Evolutionary conservation across 2,113 vertebrate genomes (phyloP).

Genomic region (Alethe castanea): DNA sequence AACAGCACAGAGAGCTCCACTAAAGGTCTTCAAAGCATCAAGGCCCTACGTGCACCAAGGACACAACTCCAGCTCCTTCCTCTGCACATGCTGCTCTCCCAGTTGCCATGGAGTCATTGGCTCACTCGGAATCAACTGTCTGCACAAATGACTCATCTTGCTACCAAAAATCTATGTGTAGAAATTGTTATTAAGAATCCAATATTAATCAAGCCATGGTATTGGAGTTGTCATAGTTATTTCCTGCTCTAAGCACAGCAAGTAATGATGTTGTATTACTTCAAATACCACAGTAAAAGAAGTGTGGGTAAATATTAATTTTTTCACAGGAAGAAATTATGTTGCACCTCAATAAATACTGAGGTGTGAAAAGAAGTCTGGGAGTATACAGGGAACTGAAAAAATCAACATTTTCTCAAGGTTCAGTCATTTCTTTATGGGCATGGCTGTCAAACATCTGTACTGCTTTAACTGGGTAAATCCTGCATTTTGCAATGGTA

Average conservation of each 20-base stretch:
- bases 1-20: neutral
- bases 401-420: neutral
- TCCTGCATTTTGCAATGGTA: neutral
- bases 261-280: neutral
- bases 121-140: neutral
- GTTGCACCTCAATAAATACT: neutral
- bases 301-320: neutral
- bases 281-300: neutral
- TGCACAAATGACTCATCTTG: conserved; percentile 16
- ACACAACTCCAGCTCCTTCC: neutral
- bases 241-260: neutral
- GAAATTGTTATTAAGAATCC: conserved; percentile 52
- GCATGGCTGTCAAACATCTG: neutral
- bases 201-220: conserved; percentile 46
- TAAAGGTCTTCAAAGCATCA: neutral
- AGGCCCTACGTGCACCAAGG: neutral
- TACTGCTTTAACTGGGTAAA: neutral
- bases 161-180: conserved; percentile 24
- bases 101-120: conserved; percentile 33
- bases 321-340: neutral
- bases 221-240: conserved; percentile 48
- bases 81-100: neutral
- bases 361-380: neutral
- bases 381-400: neutral
- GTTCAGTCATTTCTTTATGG: neutral